Evolutionary conservation across 2,113 vertebrate species (phyloP), one percentile per base, ranked within the genome.

Genomic region (Excalfactoria chinensis): DNA sequence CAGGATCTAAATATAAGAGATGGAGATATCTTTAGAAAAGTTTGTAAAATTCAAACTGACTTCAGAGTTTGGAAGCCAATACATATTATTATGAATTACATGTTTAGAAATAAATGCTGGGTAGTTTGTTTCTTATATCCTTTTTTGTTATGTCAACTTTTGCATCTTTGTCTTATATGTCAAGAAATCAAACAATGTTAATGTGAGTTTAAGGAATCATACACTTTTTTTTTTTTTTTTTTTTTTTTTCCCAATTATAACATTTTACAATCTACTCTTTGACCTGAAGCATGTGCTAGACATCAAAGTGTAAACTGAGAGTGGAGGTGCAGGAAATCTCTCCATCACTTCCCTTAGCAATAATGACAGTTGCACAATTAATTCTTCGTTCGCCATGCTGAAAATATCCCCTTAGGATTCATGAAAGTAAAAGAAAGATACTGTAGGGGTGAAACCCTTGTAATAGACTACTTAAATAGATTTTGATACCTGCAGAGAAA

Each of bases 391-490:
- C 79, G 89, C 73, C n/a, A 79, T 22, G 49, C n/a, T 68, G 78
- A 90, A 93, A 78, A 93, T 53, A 89, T 96, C 21, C 68, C 77
- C 55, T 92, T 16, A 88, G 96, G 84, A 72, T n/a, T 84, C 75
- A 88, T 79, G 90, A 97, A 97, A 95, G 26, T 37, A 40, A 30
- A 92, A 84, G 80, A 94, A 95, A 96, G 28, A 86, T 95, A 96
- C 7, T 0, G 0, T 73, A 37, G 40, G 71, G 73, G 16, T 85
- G 51, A 97, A 95, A 89, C 20, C 62, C 51, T 88, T 85, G 34
- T 91, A 97, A 93, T 94, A 81, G 71, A 74, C 69, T 94, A 43
- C 35, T 95, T 96, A 96, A 95, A 63, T 95, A 91, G 64, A 93
- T 79, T 96, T 91, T 94, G 87, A 73, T 77, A 95, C 77, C 82